phyloP scores from a whole-genome alignment of 2,113 vertebrate genomes.

The Cynoglossus semilaevis region DNA sequence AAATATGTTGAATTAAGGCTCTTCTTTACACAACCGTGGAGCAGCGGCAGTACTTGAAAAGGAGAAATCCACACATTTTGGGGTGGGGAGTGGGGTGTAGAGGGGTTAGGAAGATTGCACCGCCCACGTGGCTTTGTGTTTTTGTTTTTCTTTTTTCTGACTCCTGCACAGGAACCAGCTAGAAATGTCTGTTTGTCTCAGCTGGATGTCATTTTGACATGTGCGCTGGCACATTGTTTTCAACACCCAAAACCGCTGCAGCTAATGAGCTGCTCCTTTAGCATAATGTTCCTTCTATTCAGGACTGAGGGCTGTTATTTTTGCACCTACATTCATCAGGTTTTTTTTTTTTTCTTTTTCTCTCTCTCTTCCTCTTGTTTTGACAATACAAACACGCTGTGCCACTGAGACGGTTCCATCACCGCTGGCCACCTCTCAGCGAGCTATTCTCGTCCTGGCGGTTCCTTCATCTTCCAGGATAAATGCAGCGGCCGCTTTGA shows the following conservation, averaged over 20 bases:
- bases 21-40: constrained; percentile 37
- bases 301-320: constrained; percentile 29
- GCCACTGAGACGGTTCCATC: constrained; percentile 37
- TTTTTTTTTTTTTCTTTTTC: not conserved
- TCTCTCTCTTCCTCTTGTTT: constrained; percentile 25
- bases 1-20: constrained; percentile 47
- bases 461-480: constrained; percentile 44
- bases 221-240: constrained; percentile 55
- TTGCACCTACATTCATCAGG: constrained; percentile 20
- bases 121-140: constrained; percentile 18
- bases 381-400: constrained; percentile 44
- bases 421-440: constrained; percentile 48
- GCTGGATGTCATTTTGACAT: constrained; percentile 48
- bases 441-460: constrained; percentile 42
- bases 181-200: constrained; percentile 46
- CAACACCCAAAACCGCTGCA: constrained; percentile 33
- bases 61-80: constrained; percentile 14
- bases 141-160: constrained; percentile 9
- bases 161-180: constrained; percentile 22
- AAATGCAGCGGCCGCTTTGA: constrained; percentile 55
- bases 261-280: constrained; percentile 58
- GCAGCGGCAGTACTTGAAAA: constrained; percentile 37
- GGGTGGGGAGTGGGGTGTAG: constrained; percentile 7
- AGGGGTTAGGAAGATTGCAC: constrained; percentile 27
- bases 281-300: constrained; percentile 36